A percentile compares a stretch with the other conserved stretches of the same genome.
Conservation (phyloP, 2,113 vertebrate genomes). For the Zosterops lateralis region DNA sequence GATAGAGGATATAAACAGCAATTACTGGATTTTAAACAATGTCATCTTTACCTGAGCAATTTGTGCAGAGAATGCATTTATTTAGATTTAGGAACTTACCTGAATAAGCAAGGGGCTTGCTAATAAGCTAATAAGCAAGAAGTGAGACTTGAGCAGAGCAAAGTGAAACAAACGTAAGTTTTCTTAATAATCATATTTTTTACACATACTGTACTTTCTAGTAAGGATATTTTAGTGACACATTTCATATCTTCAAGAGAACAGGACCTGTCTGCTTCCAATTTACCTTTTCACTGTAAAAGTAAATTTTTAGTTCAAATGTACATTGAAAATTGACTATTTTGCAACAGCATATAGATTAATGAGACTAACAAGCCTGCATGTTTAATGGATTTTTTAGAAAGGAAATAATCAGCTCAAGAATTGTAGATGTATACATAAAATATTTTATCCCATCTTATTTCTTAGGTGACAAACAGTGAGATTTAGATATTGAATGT, state of each 20-base stretch:
- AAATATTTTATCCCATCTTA: background rate
- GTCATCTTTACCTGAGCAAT: background rate
- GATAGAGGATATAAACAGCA: background rate
- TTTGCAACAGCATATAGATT: background rate
- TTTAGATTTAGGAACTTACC: background rate
- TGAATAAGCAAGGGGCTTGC: background rate
- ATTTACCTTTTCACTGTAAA: background rate
- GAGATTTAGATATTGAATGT: background rate
- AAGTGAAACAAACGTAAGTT: background rate
- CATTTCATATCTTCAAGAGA: background rate
- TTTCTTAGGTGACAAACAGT: background rate
- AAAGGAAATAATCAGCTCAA: background rate
- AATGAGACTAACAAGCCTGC: background rate
- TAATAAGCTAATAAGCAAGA: too few relatives aligned
- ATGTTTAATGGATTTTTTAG: background rate
- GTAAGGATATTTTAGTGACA: background rate
- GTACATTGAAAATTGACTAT: background rate
- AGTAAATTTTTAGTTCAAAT: background rate
- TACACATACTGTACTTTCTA: background rate
- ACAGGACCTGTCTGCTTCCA: background rate
- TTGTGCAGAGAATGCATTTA: background rate
- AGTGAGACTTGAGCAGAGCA: background rate
- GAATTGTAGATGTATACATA: background rate
- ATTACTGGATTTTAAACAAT: background rate
- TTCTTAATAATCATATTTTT: background rate